Evolutionary conservation across 1,140 invertebrate genomes (phyloP).

Genomic region (Forficula auricularia): DNA sequence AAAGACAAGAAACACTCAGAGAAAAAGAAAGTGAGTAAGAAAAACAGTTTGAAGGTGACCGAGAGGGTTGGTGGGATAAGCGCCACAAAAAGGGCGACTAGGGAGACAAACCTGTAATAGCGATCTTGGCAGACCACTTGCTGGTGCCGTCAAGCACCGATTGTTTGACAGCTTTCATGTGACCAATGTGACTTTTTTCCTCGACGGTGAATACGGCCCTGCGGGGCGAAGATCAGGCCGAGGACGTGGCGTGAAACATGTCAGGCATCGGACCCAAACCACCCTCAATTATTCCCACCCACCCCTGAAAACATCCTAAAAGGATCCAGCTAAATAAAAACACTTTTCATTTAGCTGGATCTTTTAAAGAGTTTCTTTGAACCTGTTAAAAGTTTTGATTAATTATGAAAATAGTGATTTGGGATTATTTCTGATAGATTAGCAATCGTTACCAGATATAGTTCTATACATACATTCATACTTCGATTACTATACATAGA

Average conservation of each 20-base stretch:
- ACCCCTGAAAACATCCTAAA: too few relatives aligned
- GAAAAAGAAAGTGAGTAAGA: too few relatives aligned
- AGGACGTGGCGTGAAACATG: not conserved
- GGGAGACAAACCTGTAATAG: constrained; percentile 84
- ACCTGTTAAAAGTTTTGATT: too few relatives aligned
- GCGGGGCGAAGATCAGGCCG: constrained; percentile 16
- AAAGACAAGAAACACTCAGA: too few relatives aligned
- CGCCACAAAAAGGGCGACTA: constrained; percentile 15
- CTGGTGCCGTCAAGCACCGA: constrained; percentile 97
- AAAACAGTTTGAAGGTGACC: too few relatives aligned
- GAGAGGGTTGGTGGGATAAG: not conserved
- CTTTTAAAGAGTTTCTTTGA: not conserved
- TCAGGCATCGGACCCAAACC: too few relatives aligned
- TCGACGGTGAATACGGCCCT: constrained; percentile 91
- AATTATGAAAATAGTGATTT: too few relatives aligned
- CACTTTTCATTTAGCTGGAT: not conserved
- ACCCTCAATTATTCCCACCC: not conserved
- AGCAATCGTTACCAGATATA: too few relatives aligned
- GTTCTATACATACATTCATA: too few relatives aligned
- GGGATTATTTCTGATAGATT: too few relatives aligned
- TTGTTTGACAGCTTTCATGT: constrained; percentile 96
- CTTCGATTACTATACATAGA: too few relatives aligned
- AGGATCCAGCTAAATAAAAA: not conserved
- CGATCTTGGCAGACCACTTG: constrained; percentile 99
- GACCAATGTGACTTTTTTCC: constrained; percentile 79